Evolutionary conservation across 2,113 vertebrate species (phyloP), one percentile per base, ranked within the genome.

Genomic region (Paracanthobrama guichenoti): DNA sequence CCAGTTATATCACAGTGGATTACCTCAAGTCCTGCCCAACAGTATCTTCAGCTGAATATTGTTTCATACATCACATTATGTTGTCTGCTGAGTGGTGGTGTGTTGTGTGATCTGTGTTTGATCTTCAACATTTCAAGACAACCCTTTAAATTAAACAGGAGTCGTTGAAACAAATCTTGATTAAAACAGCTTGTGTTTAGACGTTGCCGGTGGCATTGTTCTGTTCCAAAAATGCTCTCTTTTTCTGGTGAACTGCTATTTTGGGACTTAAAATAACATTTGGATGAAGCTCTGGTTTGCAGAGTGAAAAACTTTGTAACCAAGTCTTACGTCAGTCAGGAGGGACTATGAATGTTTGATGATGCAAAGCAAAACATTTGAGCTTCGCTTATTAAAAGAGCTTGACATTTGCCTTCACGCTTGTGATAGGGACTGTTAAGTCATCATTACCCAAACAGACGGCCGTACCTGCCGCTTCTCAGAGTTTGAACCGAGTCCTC

Each of bases 101-200:
- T 6, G 35, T 39, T 39, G 35, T 74, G 44, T 74, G 14, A 3
- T 72, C 44, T 16, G 24, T 9, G 24, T 74, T 74, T 74, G 42
- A 74, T 74, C 71, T 18, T 48, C 13, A 16, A 16, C 44, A 31
- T 28, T 28, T 28, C 16, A 48, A 73, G 1, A 26, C 71, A 31
- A 20, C 31, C 24, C 72, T 53, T 74, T 53, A 74, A 48, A 24
- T 48, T 18, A 42, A 42, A 69, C 35, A 22, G 8, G 35, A 71
- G 35, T 42, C 22, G 35, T n/a, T 12, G 67, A 20, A 42, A 44
- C 22, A 0, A 46, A 8, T 73, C 71, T 57, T 35, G 6, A 77
- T 55, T 57, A 9, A 69, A 77, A 77, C 50, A 59, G 75, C 53
- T 59, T 77, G 75, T 42, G 53, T 78, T 78, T 42, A 78, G 35